Conservation (phyloP, 1,140 invertebrate species). For the Eulimnadia texana region DNA sequence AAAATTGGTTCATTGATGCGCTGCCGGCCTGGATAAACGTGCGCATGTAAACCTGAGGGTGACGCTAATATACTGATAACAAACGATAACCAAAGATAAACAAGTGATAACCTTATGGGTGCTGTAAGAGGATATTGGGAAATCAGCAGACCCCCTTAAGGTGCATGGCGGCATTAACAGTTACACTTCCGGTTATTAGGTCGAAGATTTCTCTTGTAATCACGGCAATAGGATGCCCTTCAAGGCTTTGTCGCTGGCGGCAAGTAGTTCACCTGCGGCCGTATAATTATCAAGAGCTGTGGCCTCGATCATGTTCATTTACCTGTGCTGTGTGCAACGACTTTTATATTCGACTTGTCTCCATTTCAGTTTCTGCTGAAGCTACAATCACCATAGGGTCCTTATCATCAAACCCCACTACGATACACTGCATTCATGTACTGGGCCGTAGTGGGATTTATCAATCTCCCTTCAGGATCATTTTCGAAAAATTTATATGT, state of each 20-base stretch:
- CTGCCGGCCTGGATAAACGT: not conserved
- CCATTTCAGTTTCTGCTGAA: not conserved
- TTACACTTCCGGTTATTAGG: not conserved
- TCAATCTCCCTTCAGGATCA: too few relatives aligned
- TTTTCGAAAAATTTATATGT: too few relatives aligned
- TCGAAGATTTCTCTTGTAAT: not conserved
- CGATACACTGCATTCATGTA: too few relatives aligned
- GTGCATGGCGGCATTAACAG: not conserved
- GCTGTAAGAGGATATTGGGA: not conserved
- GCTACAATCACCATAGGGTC: not conserved
- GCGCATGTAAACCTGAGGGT: not conserved
- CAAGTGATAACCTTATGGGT: too few relatives aligned
- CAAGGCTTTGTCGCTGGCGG: not conserved
- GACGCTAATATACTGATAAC: too few relatives aligned
- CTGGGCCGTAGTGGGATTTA: too few relatives aligned
- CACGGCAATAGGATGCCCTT: not conserved
- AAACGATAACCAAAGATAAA: too few relatives aligned
- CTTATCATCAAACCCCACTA: too few relatives aligned
- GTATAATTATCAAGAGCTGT: not conserved
- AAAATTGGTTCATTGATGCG: not conserved
- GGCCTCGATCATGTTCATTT: too few relatives aligned
- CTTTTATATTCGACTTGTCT: not conserved
- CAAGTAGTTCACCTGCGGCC: not conserved
- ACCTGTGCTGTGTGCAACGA: not conserved
- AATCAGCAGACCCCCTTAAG: not conserved